These are phyloP conservation scores for Notarius lentiginosus DNA, from an alignment of 2,113 vertebrate genomes.

Conservation along the genomic window DNA sequence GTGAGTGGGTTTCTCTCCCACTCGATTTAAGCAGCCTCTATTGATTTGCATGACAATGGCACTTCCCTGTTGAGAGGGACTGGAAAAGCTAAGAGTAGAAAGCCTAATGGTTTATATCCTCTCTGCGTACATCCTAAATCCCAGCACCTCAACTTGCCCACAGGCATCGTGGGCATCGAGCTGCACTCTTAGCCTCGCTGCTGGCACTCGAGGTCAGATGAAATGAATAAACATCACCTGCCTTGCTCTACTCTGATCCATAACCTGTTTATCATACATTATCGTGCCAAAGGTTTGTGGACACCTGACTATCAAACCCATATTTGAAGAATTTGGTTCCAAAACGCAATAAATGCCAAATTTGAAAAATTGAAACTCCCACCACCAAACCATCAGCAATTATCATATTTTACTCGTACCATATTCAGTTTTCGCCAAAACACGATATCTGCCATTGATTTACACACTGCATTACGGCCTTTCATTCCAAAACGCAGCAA, in stretches of 20 bases:
- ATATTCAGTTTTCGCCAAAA: no score
- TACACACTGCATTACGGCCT: no score
- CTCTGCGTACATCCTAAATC: slow-evolving; percentile 9
- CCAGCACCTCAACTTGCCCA: background rate
- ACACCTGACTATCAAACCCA: background rate
- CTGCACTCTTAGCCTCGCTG: background rate
- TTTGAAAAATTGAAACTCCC: no score
- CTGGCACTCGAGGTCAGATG: background rate
- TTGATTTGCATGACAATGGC: slow-evolving; percentile 58
- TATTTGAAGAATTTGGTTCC: no score
- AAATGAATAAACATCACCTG: background rate
- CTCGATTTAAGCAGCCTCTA: slow-evolving; percentile 58
- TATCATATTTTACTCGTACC: no score
- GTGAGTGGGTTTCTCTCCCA: slow-evolving; percentile 59
- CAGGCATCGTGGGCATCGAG: slow-evolving; percentile 3
- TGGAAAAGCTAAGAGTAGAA: slow-evolving; percentile 53
- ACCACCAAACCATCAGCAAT: no score
- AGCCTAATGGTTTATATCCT: slow-evolving; percentile 40
- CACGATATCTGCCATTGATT: no score
- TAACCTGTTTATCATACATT: background rate
- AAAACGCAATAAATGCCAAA: no score
- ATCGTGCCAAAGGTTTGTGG: background rate
- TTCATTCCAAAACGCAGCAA: no score
- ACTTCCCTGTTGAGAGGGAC: slow-evolving; percentile 53
- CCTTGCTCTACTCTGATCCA: background rate